phyloP scores from a whole-genome alignment of 2,113 vertebrate genomes.

The Elaphurus davidianus region DNA sequence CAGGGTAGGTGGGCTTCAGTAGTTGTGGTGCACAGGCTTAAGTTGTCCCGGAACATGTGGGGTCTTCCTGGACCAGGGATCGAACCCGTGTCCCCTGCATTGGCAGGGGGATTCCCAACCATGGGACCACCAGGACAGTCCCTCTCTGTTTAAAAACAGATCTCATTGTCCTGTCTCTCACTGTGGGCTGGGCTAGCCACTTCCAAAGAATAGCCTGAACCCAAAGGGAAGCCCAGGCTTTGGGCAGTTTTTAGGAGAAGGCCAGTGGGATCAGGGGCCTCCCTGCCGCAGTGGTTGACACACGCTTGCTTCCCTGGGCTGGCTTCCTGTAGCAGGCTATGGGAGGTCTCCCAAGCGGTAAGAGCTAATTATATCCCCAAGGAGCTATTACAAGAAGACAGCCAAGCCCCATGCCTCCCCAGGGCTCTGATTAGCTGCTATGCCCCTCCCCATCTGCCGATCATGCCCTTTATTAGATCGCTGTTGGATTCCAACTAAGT shows the following conservation, averaged over 20 bases:
- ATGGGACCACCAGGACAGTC: background rate
- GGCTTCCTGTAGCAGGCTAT: background rate
- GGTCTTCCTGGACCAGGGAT: background rate
- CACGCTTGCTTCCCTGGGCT: background rate
- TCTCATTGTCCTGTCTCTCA: background rate
- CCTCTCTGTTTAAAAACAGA: background rate
- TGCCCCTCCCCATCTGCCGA: background rate
- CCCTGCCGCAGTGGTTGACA: accelerated
- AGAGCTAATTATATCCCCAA: background rate
- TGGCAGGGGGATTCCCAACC: background rate
- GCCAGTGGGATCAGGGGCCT: background rate
- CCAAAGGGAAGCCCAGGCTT: background rate
- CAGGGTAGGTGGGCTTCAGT: background rate
- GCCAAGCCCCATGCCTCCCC: background rate
- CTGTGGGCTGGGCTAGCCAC: background rate
- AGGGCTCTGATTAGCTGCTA: background rate
- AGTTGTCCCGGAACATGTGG: accelerated
- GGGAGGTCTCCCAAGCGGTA: background rate
- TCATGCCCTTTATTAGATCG: slow-evolving; percentile 57
- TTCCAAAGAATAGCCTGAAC: background rate
- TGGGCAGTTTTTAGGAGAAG: background rate
- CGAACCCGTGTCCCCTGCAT: background rate
- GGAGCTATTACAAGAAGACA: background rate
- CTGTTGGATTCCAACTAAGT: slow-evolving; percentile 45
- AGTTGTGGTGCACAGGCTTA: background rate